phyloP scores from a whole-genome alignment of 2,888 invertebrate species.

The Nowickia ferox region DNA sequence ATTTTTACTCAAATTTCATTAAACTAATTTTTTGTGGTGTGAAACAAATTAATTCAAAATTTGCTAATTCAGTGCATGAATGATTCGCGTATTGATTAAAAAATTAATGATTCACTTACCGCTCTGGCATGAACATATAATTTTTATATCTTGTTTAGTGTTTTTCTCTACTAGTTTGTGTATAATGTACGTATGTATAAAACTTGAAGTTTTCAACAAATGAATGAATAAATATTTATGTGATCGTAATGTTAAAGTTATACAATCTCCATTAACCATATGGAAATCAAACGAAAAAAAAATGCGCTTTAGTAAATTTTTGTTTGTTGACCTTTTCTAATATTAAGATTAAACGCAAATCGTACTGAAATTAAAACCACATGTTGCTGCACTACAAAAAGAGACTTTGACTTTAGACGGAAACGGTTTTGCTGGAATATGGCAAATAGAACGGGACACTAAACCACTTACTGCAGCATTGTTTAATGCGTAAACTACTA shows the following conservation, averaged over 20 bases:
- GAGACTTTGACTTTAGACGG: not conserved
- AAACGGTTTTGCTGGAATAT: too few relatives aligned
- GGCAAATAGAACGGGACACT: not conserved
- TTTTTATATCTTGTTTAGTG: not conserved
- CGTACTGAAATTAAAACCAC: not conserved
- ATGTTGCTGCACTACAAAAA: not conserved
- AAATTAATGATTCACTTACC: too few relatives aligned
- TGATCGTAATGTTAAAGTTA: conserved; percentile 48
- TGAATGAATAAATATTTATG: conserved; percentile 37
- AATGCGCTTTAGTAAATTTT: conserved; percentile 23
- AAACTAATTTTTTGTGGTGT: too few relatives aligned
- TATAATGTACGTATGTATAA: not conserved
- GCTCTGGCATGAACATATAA: too few relatives aligned
- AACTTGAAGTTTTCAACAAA: not conserved
- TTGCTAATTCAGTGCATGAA: too few relatives aligned
- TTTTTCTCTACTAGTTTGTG: conserved; percentile 27
- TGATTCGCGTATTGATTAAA: too few relatives aligned
- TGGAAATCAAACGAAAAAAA: not conserved
- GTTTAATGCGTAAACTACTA: too few relatives aligned
- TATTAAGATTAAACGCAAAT: not conserved
- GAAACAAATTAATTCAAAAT: too few relatives aligned
- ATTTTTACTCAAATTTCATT: too few relatives aligned
- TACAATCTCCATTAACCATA: conserved; percentile 10
- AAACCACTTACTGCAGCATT: not conserved
- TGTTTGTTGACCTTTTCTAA: conserved; percentile 64